Evolutionary conservation across 2,797 vertebrate species (phyloP).

Genomic region (Mallotus villosus): DNA sequence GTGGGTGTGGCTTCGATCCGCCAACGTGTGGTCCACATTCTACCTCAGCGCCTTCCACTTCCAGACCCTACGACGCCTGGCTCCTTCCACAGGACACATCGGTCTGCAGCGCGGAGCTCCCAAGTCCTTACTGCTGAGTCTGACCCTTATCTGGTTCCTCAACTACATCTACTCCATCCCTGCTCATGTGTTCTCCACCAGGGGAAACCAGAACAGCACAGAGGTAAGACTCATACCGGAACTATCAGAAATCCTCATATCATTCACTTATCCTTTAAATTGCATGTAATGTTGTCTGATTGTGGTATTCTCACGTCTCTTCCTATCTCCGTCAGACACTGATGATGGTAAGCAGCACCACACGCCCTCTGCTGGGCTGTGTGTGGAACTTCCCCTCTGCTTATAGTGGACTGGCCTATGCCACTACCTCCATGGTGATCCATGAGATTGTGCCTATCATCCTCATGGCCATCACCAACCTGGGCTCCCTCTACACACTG

Average conservation of each 20-base stretch:
- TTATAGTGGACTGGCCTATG: conserved; percentile 70
- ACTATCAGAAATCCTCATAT: not conserved
- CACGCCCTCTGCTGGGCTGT: conserved; percentile 78
- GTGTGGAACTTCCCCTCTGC: conserved; percentile 78
- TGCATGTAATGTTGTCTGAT: too few species aligned
- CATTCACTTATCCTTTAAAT: too few species aligned
- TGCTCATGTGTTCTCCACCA: conserved; percentile 74
- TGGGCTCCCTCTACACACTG: conserved; percentile 76
- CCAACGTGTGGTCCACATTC: conserved; percentile 81
- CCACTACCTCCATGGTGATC: conserved; percentile 77
- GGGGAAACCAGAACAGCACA: conserved; percentile 68
- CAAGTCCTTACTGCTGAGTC: conserved; percentile 49
- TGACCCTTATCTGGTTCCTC: conserved; percentile 73
- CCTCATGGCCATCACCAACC: conserved; percentile 76
- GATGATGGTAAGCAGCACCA: conserved; percentile 80
- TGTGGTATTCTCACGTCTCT: not conserved
- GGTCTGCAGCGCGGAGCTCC: conserved; percentile 37
- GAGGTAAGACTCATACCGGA: conserved; percentile 60
- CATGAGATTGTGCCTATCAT: conserved; percentile 77
- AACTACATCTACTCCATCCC: conserved; percentile 77
- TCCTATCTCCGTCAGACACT: conserved; percentile 59
- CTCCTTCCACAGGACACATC: conserved; percentile 36
- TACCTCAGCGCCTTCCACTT: conserved; percentile 80
- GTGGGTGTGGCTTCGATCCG: conserved; percentile 81
- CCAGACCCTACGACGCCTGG: conserved; percentile 71